Percentiles rank a stretch among this genome's conserved stretches.
These are phyloP conservation scores for Acrocephalus scirpaceus DNA, from an alignment of 2,797 vertebrate species.

Conservation along the genomic window DNA sequence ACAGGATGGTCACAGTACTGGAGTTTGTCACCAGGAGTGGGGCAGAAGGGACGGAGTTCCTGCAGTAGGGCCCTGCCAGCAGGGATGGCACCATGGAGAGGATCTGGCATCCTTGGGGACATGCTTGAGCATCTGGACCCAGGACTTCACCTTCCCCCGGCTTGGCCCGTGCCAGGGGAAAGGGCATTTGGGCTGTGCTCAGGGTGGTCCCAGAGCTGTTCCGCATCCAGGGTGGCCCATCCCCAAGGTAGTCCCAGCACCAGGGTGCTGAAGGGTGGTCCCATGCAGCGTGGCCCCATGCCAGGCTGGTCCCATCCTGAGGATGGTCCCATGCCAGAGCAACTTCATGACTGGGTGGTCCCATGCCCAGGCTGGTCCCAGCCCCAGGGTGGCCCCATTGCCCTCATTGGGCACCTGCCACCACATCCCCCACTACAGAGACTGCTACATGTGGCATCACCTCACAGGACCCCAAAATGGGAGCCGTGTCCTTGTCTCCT, in stretches of 20 bases:
- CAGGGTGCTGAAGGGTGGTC: background rate
- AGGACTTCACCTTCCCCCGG: accelerated
- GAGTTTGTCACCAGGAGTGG: constrained; percentile 76
- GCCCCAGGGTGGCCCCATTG: background rate
- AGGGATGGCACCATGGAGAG: background rate
- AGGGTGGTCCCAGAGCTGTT: background rate
- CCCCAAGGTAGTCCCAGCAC: background rate
- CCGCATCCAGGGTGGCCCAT: background rate
- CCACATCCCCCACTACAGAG: background rate
- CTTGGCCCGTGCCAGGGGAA: background rate
- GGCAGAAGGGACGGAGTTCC: constrained; percentile 63
- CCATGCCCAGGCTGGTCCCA: background rate
- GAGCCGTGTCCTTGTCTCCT: background rate
- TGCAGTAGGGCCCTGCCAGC: constrained; percentile 83
- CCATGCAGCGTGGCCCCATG: background rate
- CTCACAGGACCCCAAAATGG: accelerated
- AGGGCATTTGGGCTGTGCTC: background rate
- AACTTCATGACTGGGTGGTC: background rate
- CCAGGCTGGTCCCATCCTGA: background rate
- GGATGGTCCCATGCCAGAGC: background rate
- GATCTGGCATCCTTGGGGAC: background rate
- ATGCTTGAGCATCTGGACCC: accelerated
- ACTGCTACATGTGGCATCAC: background rate
- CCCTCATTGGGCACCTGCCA: background rate
- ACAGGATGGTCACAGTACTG: constrained; percentile 79